phyloP scores from a whole-genome alignment of 2,888 invertebrate genomes.

The Eulithis testata region DNA sequence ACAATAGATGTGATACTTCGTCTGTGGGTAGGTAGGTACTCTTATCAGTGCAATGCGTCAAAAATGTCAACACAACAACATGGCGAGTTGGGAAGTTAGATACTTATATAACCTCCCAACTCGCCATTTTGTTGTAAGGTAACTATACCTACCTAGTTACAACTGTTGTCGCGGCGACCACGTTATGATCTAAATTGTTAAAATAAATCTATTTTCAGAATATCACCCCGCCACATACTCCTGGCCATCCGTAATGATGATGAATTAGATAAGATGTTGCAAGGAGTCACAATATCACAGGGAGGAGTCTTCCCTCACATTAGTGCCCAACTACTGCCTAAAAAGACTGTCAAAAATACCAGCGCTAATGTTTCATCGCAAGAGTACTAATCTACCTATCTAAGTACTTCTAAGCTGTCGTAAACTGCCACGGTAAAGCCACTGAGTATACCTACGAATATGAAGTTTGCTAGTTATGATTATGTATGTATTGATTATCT shows the following conservation, averaged over 20 bases:
- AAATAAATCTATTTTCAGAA: conserved; percentile 59
- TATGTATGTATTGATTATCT: too few relatives aligned
- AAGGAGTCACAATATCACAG: conserved; percentile 92
- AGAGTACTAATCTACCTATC: conserved; percentile 47
- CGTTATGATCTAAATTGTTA: not conserved
- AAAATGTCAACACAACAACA: too few relatives aligned
- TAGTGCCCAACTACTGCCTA: conserved; percentile 89
- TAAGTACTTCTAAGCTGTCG: not conserved
- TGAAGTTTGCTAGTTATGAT: too few relatives aligned
- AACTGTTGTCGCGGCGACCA: too few relatives aligned
- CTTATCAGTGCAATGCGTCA: too few relatives aligned
- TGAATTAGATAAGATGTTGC: conserved; percentile 90
- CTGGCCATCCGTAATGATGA: conserved; percentile 93
- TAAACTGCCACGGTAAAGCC: too few relatives aligned
- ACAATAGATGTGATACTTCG: too few relatives aligned
- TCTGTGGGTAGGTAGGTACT: too few relatives aligned
- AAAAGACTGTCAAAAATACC: conserved; percentile 78
- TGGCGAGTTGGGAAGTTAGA: too few relatives aligned
- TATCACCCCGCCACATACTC: conserved; percentile 91
- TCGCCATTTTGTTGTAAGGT: too few relatives aligned
- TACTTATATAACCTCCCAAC: too few relatives aligned
- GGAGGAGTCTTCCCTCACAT: conserved; percentile 94
- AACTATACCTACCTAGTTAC: not conserved
- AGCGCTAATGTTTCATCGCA: conserved; percentile 49
- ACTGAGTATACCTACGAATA: too few relatives aligned